Evolutionary conservation across 2,888 invertebrate species (phyloP).

Genomic region (Disparrhopalites patrizii): DNA sequence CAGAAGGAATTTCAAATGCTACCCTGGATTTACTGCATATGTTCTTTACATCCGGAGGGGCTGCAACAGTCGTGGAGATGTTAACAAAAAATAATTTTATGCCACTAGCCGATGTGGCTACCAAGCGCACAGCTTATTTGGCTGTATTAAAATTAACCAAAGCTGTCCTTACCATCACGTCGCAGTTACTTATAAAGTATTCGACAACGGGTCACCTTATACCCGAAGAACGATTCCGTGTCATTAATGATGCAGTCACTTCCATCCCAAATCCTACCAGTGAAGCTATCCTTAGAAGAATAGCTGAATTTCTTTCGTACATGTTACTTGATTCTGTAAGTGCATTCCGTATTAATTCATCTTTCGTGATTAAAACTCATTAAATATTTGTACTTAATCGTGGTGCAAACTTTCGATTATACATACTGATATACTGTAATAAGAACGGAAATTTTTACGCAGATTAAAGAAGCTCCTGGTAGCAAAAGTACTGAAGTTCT

Average conservation of each 20-base stretch:
- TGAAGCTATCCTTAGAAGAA: constrained; percentile 77
- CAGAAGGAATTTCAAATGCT: no score
- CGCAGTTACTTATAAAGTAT: constrained; percentile 67
- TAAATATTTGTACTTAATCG: no score
- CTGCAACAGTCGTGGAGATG: constrained; percentile 69
- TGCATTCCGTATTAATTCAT: background rate
- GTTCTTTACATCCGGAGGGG: constrained; percentile 58
- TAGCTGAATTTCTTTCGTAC: constrained; percentile 74
- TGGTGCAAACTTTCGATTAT: background rate
- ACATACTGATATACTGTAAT: constrained; percentile 4
- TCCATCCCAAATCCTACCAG: constrained; percentile 70
- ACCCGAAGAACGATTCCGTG: constrained; percentile 37
- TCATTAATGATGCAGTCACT: constrained; percentile 51
- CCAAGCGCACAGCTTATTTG: constrained; percentile 77
- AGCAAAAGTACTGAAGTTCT: constrained; percentile 35
- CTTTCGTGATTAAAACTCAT: no score
- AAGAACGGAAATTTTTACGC: no score
- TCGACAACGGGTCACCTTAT: constrained; percentile 38
- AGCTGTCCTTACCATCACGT: constrained; percentile 79
- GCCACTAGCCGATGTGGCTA: constrained; percentile 70
- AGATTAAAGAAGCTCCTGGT: constrained; percentile 52
- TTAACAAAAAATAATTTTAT: constrained; percentile 80
- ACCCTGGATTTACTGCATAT: constrained; percentile 42
- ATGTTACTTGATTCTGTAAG: constrained; percentile 70
- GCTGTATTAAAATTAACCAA: constrained; percentile 84